These are phyloP conservation scores for Zaprionus bogoriensis DNA, from an alignment of 2,888 invertebrate genomes.

Conservation along the genomic window DNA sequence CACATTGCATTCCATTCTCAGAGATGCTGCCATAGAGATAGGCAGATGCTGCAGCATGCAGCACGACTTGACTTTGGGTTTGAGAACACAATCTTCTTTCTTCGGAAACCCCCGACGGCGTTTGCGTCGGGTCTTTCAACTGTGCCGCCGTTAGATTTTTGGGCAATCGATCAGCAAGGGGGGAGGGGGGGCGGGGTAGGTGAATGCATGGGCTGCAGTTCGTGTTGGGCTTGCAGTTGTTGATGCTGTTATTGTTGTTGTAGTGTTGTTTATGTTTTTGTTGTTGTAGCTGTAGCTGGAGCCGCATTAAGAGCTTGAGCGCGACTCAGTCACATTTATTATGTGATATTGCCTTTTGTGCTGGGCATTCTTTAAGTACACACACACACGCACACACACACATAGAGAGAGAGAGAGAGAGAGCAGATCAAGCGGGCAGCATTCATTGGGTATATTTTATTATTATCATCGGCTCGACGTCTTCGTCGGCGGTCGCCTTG, in stretches of 20 bases:
- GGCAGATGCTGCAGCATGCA: conserved; percentile 33
- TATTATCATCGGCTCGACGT: conserved; percentile 46
- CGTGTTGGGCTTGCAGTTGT: background rate
- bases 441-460: conserved; percentile 46
- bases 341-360: conserved; percentile 75
- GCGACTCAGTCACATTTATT: conserved; percentile 66
- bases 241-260: background rate
- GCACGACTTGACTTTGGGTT: conserved; percentile 74
- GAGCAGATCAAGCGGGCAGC: conserved; percentile 10
- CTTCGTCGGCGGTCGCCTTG: conserved; percentile 67
- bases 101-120: conserved; percentile 40
- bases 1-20: conserved; percentile 68
- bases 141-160: conserved; percentile 69
- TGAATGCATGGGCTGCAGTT: no score
- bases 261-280: background rate
- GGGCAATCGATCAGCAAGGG: conserved; percentile 64
- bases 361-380: conserved; percentile 55
- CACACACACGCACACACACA: no score
- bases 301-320: conserved; percentile 42
- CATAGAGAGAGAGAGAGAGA: background rate
- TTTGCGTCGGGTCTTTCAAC: conserved; percentile 61
- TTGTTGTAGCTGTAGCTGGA: background rate
- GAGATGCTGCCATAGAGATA: conserved; percentile 52
- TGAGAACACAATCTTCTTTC: conserved; percentile 64
- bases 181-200: no score